Evolutionary conservation across 2,797 vertebrate species (phyloP), one percentile per base, ranked within the genome.

Genomic region (Syngnathus acus): DNA sequence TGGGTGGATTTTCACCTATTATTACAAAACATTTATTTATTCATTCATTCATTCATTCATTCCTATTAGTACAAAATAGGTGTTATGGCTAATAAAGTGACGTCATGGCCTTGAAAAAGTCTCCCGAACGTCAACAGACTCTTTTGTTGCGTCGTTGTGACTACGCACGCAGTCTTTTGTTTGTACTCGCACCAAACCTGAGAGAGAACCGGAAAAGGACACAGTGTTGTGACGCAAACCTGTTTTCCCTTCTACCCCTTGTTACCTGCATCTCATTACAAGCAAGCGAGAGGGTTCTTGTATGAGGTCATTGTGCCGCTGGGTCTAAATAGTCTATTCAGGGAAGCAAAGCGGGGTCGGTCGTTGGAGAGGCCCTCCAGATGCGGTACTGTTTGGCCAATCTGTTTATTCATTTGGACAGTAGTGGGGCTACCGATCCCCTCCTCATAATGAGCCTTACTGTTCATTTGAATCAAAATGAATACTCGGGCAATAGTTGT

Each of bases 341-440:
- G 53, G 11, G 21, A 54, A 13, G 21, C n/a, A 4, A 11, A 5
- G n/a, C 21, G 10, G 13, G 21, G 53, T 9, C 72, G 81, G 83
- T 85, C 81, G 80, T 74, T 69, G 72, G 80, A 84, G 78, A 87
- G 64, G 73, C 82, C 78, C 75, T 79, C 78, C 80, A 85, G 82
- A 80, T 80, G 81, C 75, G 81, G 50, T 57, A 68, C 74, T 72
- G 74, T 16, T 4, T 17, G 45, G 45, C 45, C 45, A 48, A 48
- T 82, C 78, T 85, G 78, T 79, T 85, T 75, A 75, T 78, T 72
- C 61, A 62, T 74, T 77, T 72, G 74, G 71, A 68, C 63, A 32
- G 37, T 65, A 66, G 70, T 68, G 67, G 65, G 78, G 74, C 54
- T 70, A 77, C 65, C 79, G 82, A 73, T 83, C 59, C 62, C 45